Percentiles rank a stretch among this genome's conserved stretches.
Evolutionary conservation across 2,113 vertebrate genomes (phyloP).

Genomic region (Dicerorhinus sumatrensis): DNA sequence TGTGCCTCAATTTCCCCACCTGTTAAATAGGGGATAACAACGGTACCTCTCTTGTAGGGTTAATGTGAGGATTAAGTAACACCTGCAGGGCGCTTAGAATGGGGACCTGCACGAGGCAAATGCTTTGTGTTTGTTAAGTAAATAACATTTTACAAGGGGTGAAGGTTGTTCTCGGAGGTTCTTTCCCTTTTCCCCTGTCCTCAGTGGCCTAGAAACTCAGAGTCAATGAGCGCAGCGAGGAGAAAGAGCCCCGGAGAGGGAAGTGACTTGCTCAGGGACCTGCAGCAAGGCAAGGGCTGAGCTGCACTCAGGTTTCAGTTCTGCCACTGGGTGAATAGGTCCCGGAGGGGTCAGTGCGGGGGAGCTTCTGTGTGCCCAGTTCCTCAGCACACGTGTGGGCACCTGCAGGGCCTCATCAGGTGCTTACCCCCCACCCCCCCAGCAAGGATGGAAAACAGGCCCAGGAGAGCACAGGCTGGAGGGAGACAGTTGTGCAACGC

Average conservation of each 20-base stretch:
- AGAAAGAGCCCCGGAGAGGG: background rate
- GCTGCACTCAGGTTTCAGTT: background rate
- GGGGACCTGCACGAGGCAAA: too few species aligned
- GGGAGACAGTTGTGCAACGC: fast-evolving
- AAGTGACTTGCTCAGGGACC: background rate
- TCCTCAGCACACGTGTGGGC: background rate
- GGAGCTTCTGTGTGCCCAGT: background rate
- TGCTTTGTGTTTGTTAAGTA: background rate
- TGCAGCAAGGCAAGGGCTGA: background rate
- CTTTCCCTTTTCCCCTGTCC: background rate
- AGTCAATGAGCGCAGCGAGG: background rate
- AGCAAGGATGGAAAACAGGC: background rate
- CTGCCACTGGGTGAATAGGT: background rate
- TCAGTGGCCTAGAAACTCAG: background rate
- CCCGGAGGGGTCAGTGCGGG: fast-evolving
- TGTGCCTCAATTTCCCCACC: background rate
- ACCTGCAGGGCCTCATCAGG: too few species aligned
- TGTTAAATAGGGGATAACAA: background rate
- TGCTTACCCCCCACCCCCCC: fast-evolving
- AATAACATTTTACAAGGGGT: background rate
- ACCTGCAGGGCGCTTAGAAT: background rate
- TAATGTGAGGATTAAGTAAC: background rate
- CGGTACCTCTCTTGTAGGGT: background rate
- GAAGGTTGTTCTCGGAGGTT: background rate
- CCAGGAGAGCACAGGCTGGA: background rate